These are phyloP conservation scores for Trichopoda pennipes DNA, from an alignment of 2,888 invertebrate genomes.

Conservation along the genomic window DNA sequence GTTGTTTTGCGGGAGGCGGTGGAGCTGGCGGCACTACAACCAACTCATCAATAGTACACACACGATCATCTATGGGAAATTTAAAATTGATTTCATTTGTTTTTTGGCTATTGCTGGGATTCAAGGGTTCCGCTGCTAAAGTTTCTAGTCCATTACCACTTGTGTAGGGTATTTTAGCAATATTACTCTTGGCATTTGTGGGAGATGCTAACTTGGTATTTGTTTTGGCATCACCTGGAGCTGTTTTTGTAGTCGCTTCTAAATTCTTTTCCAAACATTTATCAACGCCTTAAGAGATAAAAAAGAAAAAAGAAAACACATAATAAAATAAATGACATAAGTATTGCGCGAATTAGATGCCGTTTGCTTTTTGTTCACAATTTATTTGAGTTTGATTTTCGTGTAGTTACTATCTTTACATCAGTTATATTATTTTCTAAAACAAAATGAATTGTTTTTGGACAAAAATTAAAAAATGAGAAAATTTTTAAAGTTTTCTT, in stretches of 20 bases:
- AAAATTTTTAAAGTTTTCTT: neutral
- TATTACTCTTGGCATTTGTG: constrained; percentile 46
- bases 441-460: neutral
- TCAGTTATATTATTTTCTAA: neutral
- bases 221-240: constrained; percentile 58
- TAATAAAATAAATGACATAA: constrained; percentile 32
- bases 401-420: neutral
- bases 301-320: constrained; percentile 9
- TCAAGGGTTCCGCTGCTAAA: constrained; percentile 62
- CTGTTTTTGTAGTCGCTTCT: constrained; percentile 70
- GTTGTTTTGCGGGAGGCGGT: constrained; percentile 72
- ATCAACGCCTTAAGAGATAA: constrained; percentile 74
- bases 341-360: neutral
- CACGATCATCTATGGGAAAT: constrained; percentile 82
- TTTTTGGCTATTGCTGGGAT: constrained; percentile 70
- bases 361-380: neutral
- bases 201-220: constrained; percentile 62
- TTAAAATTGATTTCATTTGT: constrained; percentile 83
- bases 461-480: neutral
- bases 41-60: constrained; percentile 81
- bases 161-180: constrained; percentile 72
- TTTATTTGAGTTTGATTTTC: constrained; percentile 12
- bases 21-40: constrained; percentile 78
- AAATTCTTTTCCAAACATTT: constrained; percentile 80
- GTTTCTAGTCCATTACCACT: constrained; percentile 71